These are phyloP conservation scores for Acronicta psi DNA, from an alignment of 2,888 invertebrate genomes.

Conservation along the genomic window DNA sequence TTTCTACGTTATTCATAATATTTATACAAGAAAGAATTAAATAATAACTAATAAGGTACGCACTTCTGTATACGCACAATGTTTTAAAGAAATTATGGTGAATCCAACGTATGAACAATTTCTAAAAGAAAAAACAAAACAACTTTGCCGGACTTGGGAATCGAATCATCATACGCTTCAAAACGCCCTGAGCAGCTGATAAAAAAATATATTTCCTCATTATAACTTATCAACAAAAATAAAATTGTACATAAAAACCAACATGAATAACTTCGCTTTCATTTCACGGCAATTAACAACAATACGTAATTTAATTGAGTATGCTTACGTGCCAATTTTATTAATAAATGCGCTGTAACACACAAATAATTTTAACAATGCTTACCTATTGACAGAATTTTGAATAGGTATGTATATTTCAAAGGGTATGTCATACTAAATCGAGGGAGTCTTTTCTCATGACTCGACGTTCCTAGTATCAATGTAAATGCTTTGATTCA, in stretches of 20 bases:
- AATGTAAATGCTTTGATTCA: constrained; percentile 10
- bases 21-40: too few species aligned
- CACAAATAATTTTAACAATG: constrained; percentile 5
- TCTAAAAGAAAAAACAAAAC: too few species aligned
- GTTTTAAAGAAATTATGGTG: too few species aligned
- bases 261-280: constrained; percentile 31
- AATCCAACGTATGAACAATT: too few species aligned
- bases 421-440: neutral
- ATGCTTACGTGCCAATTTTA: constrained; percentile 12
- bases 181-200: neutral
- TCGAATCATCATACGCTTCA: too few species aligned
- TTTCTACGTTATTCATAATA: too few species aligned
- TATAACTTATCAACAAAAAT: constrained; percentile 14
- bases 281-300: constrained; percentile 52
- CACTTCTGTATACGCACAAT: too few species aligned
- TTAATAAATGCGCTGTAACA: constrained; percentile 15
- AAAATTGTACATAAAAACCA: constrained; percentile 13
- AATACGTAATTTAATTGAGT: constrained; percentile 33
- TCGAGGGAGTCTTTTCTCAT: too few species aligned
- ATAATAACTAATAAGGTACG: too few species aligned
- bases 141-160: too few species aligned
- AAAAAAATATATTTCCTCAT: neutral
- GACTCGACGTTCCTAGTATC: neutral
- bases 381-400: neutral
- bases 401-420: neutral